These are phyloP conservation scores for Anhinga rufa DNA, from an alignment of 2,113 vertebrate species.

Conservation along the genomic window DNA sequence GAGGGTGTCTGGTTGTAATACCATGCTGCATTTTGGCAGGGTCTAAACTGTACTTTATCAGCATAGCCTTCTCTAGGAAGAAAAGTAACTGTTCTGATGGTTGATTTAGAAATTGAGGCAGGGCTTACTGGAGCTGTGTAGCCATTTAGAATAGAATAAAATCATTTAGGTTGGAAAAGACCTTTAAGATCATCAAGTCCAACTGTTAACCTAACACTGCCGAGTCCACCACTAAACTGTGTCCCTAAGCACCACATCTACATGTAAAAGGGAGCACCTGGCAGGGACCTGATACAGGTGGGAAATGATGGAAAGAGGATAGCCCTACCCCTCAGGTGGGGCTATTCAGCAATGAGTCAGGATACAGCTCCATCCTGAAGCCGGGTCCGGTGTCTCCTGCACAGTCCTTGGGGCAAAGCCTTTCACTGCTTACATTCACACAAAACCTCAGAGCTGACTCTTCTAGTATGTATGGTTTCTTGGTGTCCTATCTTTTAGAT, in stretches of 20 bases:
- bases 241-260: neutral
- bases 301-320: neutral
- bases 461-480: rapidly evolving
- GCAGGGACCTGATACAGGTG: neutral
- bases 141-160: neutral
- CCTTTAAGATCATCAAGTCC: neutral
- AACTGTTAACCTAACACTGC: neutral
- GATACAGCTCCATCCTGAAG: neutral
- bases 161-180: neutral
- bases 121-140: neutral
- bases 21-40: neutral
- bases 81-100: neutral
- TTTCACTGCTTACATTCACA: neutral
- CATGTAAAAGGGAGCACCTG: neutral
- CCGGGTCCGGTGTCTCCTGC: neutral
- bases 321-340: neutral
- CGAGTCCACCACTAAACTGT: neutral
- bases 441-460: neutral
- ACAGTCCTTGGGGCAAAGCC: neutral
- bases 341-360: neutral
- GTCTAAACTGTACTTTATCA: neutral
- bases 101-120: neutral
- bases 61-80: neutral
- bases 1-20: neutral
- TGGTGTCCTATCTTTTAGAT: neutral